Base-by-base conservation (phyloP, 2,113 vertebrate species). In the Periophthalmus modestus region DNA sequence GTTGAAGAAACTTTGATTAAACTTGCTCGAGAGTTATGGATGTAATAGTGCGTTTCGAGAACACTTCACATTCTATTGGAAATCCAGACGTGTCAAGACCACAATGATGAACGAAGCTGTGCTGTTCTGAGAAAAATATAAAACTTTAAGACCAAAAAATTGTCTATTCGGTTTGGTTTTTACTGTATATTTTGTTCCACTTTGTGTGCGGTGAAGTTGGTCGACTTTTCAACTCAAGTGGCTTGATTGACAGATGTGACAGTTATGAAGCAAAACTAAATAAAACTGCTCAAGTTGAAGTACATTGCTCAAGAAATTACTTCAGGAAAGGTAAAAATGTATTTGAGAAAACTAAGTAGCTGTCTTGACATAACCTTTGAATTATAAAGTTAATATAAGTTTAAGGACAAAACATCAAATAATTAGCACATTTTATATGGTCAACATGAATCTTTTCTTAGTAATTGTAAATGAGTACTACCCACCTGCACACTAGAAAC, bases 61-160 rank as follows among this genome's bases (percentile, higher is more conserved):
- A 62, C 59, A 62, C 59, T 62, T 62, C 15, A 34, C 28, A 33
- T 62, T 62, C 59, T 62, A 34, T 62, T 62, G 59, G 28, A 62
- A 62, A 34, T 62, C 59, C 18, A 33, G 34, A 34, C 11, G 7
- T 34, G 59, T 62, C 59, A 62, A 28, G 57, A 59, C 10, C 57
- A 24, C 7, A 1, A 55, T 55, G 52, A 55, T 55, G 57, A 59
- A 28, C 57, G 23, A 15, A 59, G 57, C 57, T 5, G 12, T 4
- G 57, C 11, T 5, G 57, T 7, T 11, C 54, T 57, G 54, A 59
- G 57, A 14, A 28, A 59, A 59, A 59, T 55, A 55, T 21, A 19
- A 55, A 55, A n/a, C 52, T 55, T 21, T 55, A 55, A 55, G 19
- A 54, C 18, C 52, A n/a, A 18, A 54, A 55, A n/a, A 10, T 55